These are phyloP conservation scores for Sparidentex hasta DNA, from an alignment of 2,797 vertebrate species.

Conservation along the genomic window DNA sequence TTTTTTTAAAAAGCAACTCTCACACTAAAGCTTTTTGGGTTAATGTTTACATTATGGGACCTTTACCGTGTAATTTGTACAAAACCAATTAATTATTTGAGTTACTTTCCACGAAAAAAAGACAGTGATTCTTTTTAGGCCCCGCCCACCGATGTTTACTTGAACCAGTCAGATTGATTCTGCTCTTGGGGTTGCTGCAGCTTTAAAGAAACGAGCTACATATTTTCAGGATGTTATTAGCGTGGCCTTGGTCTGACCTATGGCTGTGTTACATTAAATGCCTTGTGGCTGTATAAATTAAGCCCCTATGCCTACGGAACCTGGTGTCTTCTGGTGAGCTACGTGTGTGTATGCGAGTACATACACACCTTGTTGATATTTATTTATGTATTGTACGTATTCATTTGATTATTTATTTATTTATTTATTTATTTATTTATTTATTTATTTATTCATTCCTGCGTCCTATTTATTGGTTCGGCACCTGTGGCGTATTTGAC, in stretches of 20 bases:
- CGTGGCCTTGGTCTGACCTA: slow-evolving; percentile 56
- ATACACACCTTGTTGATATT: slow-evolving; percentile 55
- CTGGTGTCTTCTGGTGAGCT: slow-evolving; percentile 63
- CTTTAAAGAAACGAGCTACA: background rate
- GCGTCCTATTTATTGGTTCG: slow-evolving; percentile 64
- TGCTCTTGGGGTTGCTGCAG: background rate
- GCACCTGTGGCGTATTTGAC: slow-evolving; percentile 65
- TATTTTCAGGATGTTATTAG: background rate
- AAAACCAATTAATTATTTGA: too few relatives aligned
- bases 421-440: slow-evolving; percentile 66
- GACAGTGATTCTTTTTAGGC: background rate
- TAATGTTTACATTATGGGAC: too few relatives aligned
- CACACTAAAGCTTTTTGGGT: too few relatives aligned
- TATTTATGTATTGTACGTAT: slow-evolving; percentile 60
- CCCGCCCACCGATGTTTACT: background rate
- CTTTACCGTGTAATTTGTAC: too few relatives aligned
- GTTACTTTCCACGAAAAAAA: background rate
- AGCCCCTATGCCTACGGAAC: slow-evolving; percentile 45
- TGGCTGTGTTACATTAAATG: slow-evolving; percentile 52
- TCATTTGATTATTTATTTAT: slow-evolving; percentile 52
- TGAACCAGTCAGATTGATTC: background rate
- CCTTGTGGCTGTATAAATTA: slow-evolving; percentile 61
- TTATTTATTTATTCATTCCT: too few relatives aligned
- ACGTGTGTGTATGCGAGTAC: slow-evolving; percentile 51
- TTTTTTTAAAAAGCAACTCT: too few relatives aligned